phyloP scores from a whole-genome alignment of 2,888 invertebrate species.

The Hipparchia sbordonii region DNA sequence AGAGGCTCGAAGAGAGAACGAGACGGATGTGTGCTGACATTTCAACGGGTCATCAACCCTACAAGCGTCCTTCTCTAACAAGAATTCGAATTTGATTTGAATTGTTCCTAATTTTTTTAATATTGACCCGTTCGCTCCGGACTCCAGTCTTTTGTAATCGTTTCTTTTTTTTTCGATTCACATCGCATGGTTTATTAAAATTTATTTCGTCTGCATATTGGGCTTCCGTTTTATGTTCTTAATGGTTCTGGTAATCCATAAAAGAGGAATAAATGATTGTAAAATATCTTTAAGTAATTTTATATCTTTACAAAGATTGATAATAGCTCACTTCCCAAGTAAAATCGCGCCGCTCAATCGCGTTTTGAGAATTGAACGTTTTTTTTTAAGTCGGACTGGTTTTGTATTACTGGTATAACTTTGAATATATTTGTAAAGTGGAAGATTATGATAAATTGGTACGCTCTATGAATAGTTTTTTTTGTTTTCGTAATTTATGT shows the following conservation, averaged over 20 bases:
- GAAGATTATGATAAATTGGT: slow-evolving; percentile 43
- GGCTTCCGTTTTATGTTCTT: slow-evolving; percentile 75
- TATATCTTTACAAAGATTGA: slow-evolving; percentile 65
- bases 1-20: slow-evolving; percentile 56
- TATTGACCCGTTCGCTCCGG: slow-evolving; percentile 69
- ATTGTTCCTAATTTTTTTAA: slow-evolving; percentile 81
- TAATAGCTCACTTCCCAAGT: slow-evolving; percentile 51
- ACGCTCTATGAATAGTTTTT: slow-evolving; percentile 37
- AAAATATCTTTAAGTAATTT: slow-evolving; percentile 64
- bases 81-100: slow-evolving; percentile 81
- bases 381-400: slow-evolving; percentile 40
- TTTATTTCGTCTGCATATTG: slow-evolving; percentile 62
- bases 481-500: slow-evolving; percentile 38
- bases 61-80: slow-evolving; percentile 80
- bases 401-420: slow-evolving; percentile 43
- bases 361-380: slow-evolving; percentile 43
- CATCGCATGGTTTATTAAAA: slow-evolving; percentile 69
- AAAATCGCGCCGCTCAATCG: slow-evolving; percentile 46
- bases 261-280: slow-evolving; percentile 61
- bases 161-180: slow-evolving; percentile 52
- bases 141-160: slow-evolving; percentile 56
- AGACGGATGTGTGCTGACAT: slow-evolving; percentile 75
- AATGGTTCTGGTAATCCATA: slow-evolving; percentile 62
- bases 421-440: slow-evolving; percentile 43
- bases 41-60: slow-evolving; percentile 83